These are phyloP conservation scores for Drosophila saltans DNA, from an alignment of 1,140 invertebrate species.

Conservation along the genomic window DNA sequence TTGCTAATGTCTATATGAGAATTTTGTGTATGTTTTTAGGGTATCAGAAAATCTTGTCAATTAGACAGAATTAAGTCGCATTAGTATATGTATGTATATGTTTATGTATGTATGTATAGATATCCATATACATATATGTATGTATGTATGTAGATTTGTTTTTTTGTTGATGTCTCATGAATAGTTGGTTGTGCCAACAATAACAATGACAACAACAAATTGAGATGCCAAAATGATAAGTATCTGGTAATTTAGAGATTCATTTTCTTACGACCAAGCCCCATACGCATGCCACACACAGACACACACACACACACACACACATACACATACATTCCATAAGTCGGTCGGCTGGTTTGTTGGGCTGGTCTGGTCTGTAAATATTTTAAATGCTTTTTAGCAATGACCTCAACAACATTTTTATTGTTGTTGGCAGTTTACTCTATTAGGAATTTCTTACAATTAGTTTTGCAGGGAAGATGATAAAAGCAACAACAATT, in stretches of 20 bases:
- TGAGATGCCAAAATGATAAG: slow-evolving; percentile 10
- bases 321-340: not conserved
- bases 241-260: slow-evolving; percentile 18
- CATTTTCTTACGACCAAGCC: slow-evolving; percentile 14
- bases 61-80: not conserved
- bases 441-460: slow-evolving; percentile 23
- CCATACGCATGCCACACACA: slow-evolving; percentile 18
- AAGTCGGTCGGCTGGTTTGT: not conserved
- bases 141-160: slow-evolving; percentile 7
- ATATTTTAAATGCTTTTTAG: slow-evolving; percentile 43
- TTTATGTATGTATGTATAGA: not conserved
- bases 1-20: not conserved
- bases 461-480: too few relatives aligned
- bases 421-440: slow-evolving; percentile 37
- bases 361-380: not conserved
- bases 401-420: slow-evolving; percentile 59
- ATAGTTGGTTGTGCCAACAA: slow-evolving; percentile 8
- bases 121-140: not conserved
- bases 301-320: slow-evolving; percentile 1
- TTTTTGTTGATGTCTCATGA: not conserved
- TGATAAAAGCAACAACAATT: too few relatives aligned
- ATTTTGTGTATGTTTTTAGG: not conserved
- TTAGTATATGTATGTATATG: not conserved
- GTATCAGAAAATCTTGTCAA: slow-evolving; percentile 1
- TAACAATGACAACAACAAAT: slow-evolving; percentile 16